Percentiles rank a stretch among this genome's conserved stretches.
Evolutionary conservation across 1,140 invertebrate species (phyloP).

Genomic region (Euwallacea fornicatus): DNA sequence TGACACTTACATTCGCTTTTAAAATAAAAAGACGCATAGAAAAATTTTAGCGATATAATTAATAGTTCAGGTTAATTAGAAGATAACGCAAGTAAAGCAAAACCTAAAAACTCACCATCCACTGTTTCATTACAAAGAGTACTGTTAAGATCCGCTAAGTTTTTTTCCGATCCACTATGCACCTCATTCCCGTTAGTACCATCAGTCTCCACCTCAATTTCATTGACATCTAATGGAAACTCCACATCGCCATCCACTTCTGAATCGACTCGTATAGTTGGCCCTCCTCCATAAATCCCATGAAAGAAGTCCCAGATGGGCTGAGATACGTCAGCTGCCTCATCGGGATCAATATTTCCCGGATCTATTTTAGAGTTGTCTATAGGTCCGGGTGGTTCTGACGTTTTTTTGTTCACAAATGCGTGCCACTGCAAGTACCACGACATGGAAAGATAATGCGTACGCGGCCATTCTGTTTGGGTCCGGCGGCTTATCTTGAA

Average conservation of each 20-base stretch:
- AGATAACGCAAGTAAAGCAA: no score
- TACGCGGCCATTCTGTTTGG: slow-evolving; percentile 57
- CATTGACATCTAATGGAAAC: neutral
- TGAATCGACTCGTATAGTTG: slow-evolving; percentile 63
- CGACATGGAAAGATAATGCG: slow-evolving; percentile 82
- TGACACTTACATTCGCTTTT: no score
- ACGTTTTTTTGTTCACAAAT: slow-evolving; percentile 76
- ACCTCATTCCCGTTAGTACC: slow-evolving; percentile 2
- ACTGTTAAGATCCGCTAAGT: neutral
- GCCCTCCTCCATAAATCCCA: slow-evolving; percentile 83
- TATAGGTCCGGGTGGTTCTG: slow-evolving; percentile 81
- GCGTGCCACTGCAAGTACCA: slow-evolving; percentile 92
- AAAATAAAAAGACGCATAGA: no score
- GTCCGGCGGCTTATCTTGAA: slow-evolving; percentile 66
- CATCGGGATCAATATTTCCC: slow-evolving; percentile 47
- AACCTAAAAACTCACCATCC: neutral
- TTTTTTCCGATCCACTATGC: neutral
- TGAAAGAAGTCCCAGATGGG: slow-evolving; percentile 85
- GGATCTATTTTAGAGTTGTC: slow-evolving; percentile 74
- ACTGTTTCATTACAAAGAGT: neutral
- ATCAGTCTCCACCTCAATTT: neutral
- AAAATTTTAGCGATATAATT: no score
- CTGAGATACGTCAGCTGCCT: slow-evolving; percentile 78
- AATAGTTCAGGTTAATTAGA: no score
- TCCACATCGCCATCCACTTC: slow-evolving; percentile 20